These are phyloP conservation scores for Apostichopus californicus DNA, from an alignment of 35 echinoderm and acorn worm species.

Conservation along the genomic window DNA sequence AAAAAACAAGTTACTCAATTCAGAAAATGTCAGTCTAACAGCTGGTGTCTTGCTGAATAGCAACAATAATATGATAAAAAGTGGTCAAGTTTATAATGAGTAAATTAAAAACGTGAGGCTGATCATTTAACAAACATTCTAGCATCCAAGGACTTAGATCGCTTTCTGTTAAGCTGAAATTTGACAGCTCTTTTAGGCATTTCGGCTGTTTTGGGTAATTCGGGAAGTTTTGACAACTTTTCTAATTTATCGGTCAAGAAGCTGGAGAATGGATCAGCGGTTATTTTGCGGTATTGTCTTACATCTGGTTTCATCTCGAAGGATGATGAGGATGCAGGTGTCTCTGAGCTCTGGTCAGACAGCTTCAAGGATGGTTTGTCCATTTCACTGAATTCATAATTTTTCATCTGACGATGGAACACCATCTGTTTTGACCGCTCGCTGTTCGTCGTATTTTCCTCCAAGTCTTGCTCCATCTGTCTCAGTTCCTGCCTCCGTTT, in stretches of 20 bases:
- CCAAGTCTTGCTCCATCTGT: constrained; percentile 6
- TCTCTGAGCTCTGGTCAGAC: neutral
- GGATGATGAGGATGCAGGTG: neutral
- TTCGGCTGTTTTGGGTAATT: constrained; percentile 19
- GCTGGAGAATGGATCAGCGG: too few relatives aligned
- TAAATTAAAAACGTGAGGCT: too few relatives aligned
- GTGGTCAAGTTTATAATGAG: too few relatives aligned
- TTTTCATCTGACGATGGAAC: neutral
- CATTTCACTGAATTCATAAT: constrained; percentile 22
- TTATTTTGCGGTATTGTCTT: neutral
- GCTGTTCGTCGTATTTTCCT: neutral
- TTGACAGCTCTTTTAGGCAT: neutral
- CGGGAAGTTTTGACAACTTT: neutral
- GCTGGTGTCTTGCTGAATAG: too few relatives aligned
- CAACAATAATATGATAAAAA: too few relatives aligned
- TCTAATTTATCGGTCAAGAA: neutral
- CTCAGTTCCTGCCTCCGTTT: constrained; percentile 5
- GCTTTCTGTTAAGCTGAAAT: neutral
- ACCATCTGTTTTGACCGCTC: neutral
- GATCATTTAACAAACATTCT: neutral
- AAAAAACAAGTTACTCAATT: too few relatives aligned
- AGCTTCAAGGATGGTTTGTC: neutral
- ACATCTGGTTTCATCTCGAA: neutral
- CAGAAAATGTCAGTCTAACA: too few relatives aligned
- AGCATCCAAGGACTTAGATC: neutral